Evolutionary conservation across 2,888 invertebrate genomes (phyloP).

Genomic region (Operophtera brumata): DNA sequence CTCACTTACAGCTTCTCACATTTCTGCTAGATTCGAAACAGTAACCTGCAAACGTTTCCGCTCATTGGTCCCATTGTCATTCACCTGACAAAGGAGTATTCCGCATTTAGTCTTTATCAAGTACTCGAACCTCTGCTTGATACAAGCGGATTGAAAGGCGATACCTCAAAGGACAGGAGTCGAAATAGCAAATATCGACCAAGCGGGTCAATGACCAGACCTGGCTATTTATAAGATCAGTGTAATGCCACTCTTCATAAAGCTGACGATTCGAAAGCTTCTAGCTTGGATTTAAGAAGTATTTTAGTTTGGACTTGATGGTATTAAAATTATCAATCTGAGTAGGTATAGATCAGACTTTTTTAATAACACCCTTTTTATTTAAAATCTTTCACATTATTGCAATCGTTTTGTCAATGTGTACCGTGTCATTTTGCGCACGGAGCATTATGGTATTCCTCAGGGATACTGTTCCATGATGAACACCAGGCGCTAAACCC

Average conservation of each 20-base stretch:
- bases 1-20: neutral
- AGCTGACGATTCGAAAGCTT: neutral
- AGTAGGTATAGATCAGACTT: no score
- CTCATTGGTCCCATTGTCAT: neutral
- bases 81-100: neutral
- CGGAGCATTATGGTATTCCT: slow-evolving; percentile 15
- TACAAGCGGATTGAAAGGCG: neutral
- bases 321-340: no score
- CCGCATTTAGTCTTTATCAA: neutral
- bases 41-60: neutral
- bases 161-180: neutral
- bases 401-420: slow-evolving; percentile 4
- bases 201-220: neutral
- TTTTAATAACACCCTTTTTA: no score
- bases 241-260: neutral
- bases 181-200: neutral
- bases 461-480: no score
- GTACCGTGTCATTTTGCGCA: no score
- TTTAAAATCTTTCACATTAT: neutral
- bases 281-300: neutral
- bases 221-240: neutral
- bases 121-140: neutral
- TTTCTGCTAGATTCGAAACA: neutral
- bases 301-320: no score
- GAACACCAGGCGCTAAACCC: no score